Evolutionary conservation across 2,888 invertebrate species (phyloP), one percentile per base, ranked within the genome.

Genomic region (Cryptocephalus primarius): DNA sequence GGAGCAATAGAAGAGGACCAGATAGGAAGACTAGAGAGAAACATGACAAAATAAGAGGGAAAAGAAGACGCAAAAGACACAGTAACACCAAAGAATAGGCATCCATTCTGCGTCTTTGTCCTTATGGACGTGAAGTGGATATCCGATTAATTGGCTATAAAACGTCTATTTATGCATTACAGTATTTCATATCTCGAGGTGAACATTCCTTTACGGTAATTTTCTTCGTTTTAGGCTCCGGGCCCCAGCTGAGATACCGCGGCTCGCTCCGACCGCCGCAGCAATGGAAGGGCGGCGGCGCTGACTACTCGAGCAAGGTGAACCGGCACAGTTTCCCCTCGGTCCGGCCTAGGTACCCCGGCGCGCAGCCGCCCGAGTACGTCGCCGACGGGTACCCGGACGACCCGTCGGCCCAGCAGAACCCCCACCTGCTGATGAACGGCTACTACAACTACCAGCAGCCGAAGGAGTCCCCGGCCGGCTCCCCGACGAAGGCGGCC

Each of bases 401-500:
- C 11, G 42, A 47, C 22, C 48, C 22, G 42, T n/a, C n/a, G 49
- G 38, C 63, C 64, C 14, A 12, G 36, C 12, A n/a, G 12, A 36
- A 36, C 22, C 3, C 22, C 22, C 22, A 22, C 22, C 22, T 22
- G 22, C 22, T 22, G 22, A 22, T 22, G 3, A 65, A 64, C 44
- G 64, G 64, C 8, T 64, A 60, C 51, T 55, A 63, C 41, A 60
- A 61, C 43, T 55, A 58, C 22, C 59, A 60, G 39, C 52, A 53
- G n/a, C 55, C 57, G 32, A 63, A 63, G 46, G 64, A 65, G 47
- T 64, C 64, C 0, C 75, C 77, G 4, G 75, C 76, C 0, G 74
- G 74, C n/a, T 79, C 79, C 0, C 78, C 80, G 10, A 76, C 71
- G 14, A 70, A 72, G 55, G 70, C 72, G 55, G 61, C 67, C 42